Evolutionary conservation across 2,113 vertebrate species (phyloP), one percentile per base, ranked within the genome.

Genomic region (Stercorarius parasiticus): DNA sequence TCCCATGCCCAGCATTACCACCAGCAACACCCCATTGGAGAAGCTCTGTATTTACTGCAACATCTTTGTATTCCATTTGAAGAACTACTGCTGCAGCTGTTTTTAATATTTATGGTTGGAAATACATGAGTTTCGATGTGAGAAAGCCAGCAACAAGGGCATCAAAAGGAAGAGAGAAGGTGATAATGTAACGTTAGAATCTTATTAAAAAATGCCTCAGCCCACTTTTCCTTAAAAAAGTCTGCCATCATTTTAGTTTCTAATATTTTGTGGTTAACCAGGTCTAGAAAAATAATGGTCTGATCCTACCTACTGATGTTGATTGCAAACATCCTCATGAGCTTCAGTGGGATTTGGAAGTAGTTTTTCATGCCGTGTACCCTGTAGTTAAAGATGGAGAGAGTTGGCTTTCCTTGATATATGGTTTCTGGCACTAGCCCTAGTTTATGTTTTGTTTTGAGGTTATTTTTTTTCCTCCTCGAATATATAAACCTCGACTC

Each of bases 251-350:
- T 74, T 96, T 91, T 69, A 55, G 62, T 89, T 79, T 93, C 43
- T 94, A 69, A 15, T 72, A 86, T 61, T 92, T 88, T 45, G 34
- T 89, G 77, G 65, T 87, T 79, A 82, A 89, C 49, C 86, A 88
- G n/a, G 66, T 6, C 5, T 83, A 61, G 88, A 61, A 87, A 82
- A 93, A 79, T 56, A 81, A 19, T 47, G 8, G 13, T 72, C 11
- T 93, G 67, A 38, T 71, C 22, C 56, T 89, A 59, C 19, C 42
- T 88, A 29, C 49, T 71, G 65, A 16, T 61, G 49, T 38, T 90
- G 42, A 67, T 43, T 78, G 50, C 49, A 88, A 32, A 80, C 30
- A 80, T 76, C n/a, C 23, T 88, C 36, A 27, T 58, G 50, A 90
- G 40, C 9, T 85, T 82, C 36, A 86, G 40, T 69, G 56, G 73